A percentile compares a stretch with the other conserved stretches of the same genome.
Conservation (phyloP, 2,113 vertebrate genomes). For the Archilochus colubris region DNA sequence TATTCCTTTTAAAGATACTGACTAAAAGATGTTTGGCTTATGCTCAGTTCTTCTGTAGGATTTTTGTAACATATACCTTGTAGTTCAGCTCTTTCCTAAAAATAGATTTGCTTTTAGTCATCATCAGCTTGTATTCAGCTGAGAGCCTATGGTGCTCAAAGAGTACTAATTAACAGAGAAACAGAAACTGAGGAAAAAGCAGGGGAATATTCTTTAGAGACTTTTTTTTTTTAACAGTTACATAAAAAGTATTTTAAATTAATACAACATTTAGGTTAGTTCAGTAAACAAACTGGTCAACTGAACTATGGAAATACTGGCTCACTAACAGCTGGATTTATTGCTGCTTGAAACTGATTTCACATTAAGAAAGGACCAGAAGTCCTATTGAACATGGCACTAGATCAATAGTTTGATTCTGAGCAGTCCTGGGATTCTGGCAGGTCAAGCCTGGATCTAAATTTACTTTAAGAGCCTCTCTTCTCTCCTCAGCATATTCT, state of each 20-base stretch:
- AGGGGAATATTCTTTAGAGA: not conserved
- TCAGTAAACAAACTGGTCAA: not conserved
- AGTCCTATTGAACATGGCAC: not conserved
- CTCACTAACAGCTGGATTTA: not conserved
- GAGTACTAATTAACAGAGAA: slow-evolving; percentile 16
- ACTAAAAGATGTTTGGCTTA: not conserved
- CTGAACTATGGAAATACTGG: not conserved
- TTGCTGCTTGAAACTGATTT: not conserved
- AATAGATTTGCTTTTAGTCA: slow-evolving; percentile 39
- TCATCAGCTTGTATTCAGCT: slow-evolving; percentile 26
- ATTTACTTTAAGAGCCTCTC: not conserved
- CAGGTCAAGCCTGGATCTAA: not conserved
- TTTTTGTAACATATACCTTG: not conserved
- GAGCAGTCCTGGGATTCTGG: not conserved
- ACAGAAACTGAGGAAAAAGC: not conserved
- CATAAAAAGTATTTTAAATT: not conserved
- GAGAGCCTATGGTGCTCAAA: not conserved
- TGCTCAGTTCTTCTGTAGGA: not conserved
- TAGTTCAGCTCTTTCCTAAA: slow-evolving; percentile 18
- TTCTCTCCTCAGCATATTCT: not conserved
- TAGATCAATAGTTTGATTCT: not conserved
- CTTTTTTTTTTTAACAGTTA: not conserved
- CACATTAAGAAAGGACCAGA: not conserved
- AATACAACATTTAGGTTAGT: not conserved
- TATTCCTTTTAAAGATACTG: not conserved